Percentiles rank a stretch among this genome's conserved stretches.
Conservation (phyloP, 2,888 invertebrate genomes). For the Trimorus sp. region DNA sequence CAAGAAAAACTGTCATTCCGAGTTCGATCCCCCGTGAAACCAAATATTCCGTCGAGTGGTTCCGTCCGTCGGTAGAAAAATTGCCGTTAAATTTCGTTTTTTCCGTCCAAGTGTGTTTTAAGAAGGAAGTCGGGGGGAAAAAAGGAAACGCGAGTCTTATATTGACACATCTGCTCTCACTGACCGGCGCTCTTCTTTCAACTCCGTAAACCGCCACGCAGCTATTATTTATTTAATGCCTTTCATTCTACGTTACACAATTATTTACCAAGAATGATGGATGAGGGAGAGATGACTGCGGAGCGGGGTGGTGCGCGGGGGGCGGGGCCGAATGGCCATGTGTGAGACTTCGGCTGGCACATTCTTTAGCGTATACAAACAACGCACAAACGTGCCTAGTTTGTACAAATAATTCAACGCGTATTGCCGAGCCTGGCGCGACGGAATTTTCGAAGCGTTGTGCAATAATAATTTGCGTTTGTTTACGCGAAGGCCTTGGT, state of each 20-base stretch:
- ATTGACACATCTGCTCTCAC: conserved; percentile 74
- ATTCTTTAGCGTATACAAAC: conserved; percentile 72
- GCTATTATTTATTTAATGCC: conserved; percentile 78
- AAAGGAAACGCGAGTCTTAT: conserved; percentile 68
- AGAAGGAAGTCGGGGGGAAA: conserved; percentile 45
- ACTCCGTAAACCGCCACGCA: conserved; percentile 71
- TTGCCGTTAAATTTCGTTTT: not conserved
- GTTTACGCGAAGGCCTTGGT: conserved; percentile 67
- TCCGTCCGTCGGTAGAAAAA: too few relatives aligned
- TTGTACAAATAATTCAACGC: conserved; percentile 78
- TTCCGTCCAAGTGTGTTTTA: conserved; percentile 38
- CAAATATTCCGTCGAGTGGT: too few relatives aligned
- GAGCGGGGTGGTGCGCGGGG: conserved; percentile 15
- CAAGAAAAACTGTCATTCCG: too few relatives aligned
- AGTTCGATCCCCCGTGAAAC: too few relatives aligned
- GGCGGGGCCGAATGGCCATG: conserved; percentile 47
- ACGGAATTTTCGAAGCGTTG: conserved; percentile 71
- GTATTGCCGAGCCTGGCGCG: conserved; percentile 67
- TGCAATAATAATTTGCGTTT: conserved; percentile 73
- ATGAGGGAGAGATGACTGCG: conserved; percentile 65
- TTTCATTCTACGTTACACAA: conserved; percentile 77
- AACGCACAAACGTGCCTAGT: conserved; percentile 72
- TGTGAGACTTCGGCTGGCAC: conserved; percentile 67
- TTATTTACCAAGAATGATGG: conserved; percentile 73
- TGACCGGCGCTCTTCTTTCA: conserved; percentile 72